Evolutionary conservation across 2,113 vertebrate genomes (phyloP).

Genomic region (Malaclemys terrapin): DNA sequence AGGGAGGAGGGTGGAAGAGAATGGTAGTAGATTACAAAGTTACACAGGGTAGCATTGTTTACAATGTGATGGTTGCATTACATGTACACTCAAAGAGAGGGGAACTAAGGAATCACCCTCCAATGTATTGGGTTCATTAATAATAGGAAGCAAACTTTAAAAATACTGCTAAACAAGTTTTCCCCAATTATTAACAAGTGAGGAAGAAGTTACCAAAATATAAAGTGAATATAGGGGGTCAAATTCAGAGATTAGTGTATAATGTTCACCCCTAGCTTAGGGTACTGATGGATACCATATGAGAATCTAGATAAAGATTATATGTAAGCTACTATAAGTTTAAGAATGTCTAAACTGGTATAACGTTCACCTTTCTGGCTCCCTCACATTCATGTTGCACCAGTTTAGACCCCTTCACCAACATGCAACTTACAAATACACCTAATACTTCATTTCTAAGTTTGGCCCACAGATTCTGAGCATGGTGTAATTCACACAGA

Average conservation of each 20-base stretch:
- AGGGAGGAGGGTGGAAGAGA: neutral
- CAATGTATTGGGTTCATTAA: accelerated
- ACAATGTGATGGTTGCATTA: neutral
- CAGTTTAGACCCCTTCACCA: accelerated
- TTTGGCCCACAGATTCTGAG: neutral
- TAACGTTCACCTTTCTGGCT: neutral
- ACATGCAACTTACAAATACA: neutral
- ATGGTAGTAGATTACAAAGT: neutral
- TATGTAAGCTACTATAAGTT: neutral
- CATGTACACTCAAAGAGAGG: neutral
- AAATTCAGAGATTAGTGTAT: neutral
- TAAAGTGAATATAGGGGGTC: neutral
- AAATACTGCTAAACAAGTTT: neutral
- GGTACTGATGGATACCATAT: neutral
- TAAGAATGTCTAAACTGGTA: neutral
- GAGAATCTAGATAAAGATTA: neutral
- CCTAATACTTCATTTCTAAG: neutral
- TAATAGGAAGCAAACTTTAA: neutral
- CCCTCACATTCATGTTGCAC: neutral
- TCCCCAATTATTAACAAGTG: neutral
- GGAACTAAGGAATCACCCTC: neutral
- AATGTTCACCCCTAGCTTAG: neutral
- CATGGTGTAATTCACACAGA: neutral
- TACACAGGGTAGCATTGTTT: neutral
- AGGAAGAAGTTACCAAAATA: neutral